phyloP scores from a whole-genome alignment of 2,888 invertebrate genomes.

The Rhingia rostrata region DNA sequence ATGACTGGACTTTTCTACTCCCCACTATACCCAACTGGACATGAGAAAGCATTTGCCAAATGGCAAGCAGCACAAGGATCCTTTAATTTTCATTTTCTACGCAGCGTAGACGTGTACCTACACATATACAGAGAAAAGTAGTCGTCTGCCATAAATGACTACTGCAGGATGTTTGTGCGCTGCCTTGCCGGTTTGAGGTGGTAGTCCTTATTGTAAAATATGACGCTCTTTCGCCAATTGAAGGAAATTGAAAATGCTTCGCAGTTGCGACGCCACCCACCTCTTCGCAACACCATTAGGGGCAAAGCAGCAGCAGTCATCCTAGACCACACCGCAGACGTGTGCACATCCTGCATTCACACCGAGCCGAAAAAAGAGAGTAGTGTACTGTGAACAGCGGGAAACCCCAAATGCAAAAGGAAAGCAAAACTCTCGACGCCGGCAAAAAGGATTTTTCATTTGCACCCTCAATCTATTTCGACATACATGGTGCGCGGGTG shows the following conservation, averaged over 20 bases:
- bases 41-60: constrained; percentile 61
- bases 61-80: constrained; percentile 60
- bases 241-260: constrained; percentile 71
- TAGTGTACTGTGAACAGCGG: constrained; percentile 37
- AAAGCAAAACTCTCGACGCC: constrained; percentile 47
- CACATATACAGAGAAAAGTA: constrained; percentile 9
- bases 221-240: constrained; percentile 73
- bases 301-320: constrained; percentile 41
- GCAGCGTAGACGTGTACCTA: constrained; percentile 38
- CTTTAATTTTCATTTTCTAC: constrained; percentile 61
- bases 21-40: constrained; percentile 16
- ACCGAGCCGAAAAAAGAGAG: constrained; percentile 10
- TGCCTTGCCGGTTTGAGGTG: constrained; percentile 48
- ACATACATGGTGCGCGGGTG: neutral
- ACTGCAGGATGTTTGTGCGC: constrained; percentile 61
- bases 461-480: constrained; percentile 44
- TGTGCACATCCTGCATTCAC: constrained; percentile 73
- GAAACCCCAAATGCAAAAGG: constrained; percentile 65
- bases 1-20: neutral
- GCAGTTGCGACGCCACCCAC: neutral
- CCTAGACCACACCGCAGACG: constrained; percentile 72
- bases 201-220: constrained; percentile 71
- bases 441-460: constrained; percentile 65
- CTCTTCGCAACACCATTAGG: constrained; percentile 2
- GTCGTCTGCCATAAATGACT: constrained; percentile 68